Conservation (phyloP, 2,113 vertebrate species). For the Acinonyx jubatus region DNA sequence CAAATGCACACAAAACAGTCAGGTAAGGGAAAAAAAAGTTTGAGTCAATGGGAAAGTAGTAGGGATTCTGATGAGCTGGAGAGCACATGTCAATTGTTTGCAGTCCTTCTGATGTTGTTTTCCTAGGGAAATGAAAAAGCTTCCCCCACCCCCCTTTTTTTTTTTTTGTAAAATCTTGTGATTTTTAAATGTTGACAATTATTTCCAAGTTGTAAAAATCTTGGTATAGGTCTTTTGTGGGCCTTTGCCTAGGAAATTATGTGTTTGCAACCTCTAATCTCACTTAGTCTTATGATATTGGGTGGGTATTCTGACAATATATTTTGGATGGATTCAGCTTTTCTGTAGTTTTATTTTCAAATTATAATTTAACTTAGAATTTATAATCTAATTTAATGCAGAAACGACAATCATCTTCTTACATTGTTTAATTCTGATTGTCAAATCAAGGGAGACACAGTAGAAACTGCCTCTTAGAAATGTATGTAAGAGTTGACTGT, state of each 20-base stretch:
- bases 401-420: not conserved
- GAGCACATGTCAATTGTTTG: not conserved
- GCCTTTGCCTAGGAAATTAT: not conserved
- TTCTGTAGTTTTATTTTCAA: not conserved
- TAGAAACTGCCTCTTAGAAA: not conserved
- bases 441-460: not conserved
- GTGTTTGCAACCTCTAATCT: not conserved
- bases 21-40: not conserved
- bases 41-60: not conserved
- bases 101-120: not conserved
- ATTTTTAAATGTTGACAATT: not conserved
- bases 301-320: not conserved
- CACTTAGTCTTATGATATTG: not conserved
- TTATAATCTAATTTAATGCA: not conserved
- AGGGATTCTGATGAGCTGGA: not conserved
- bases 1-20: not conserved
- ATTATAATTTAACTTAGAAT: not conserved
- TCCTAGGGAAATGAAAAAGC: not conserved
- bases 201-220: not conserved
- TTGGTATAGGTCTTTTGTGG: not conserved
- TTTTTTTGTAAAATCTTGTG: not conserved
- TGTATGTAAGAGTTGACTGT: not conserved
- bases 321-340: not conserved
- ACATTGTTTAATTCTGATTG: not conserved
- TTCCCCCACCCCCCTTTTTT: too few species aligned